These are phyloP conservation scores for Enteromius thamalakanensis DNA, from an alignment of 2,797 vertebrate species.

Conservation along the genomic window DNA sequence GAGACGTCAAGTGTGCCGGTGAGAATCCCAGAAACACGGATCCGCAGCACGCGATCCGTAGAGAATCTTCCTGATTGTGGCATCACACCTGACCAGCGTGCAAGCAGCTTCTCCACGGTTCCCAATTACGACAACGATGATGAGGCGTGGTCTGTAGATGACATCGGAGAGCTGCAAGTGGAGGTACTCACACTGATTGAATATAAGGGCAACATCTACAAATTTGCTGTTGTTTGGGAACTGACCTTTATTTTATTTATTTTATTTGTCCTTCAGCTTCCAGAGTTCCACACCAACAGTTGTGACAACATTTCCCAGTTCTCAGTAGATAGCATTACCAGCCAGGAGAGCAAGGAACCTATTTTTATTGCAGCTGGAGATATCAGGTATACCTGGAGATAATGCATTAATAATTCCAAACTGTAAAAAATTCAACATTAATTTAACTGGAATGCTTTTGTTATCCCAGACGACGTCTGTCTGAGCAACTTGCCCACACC, in stretches of 20 bases:
- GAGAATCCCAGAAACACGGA: conserved; percentile 93
- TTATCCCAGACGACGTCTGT: conserved; percentile 84
- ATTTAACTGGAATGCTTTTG: not conserved
- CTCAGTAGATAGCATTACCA: conserved; percentile 97
- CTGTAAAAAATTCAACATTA: not conserved
- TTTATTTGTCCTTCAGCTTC: conserved; percentile 76
- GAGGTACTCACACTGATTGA: conserved; percentile 78
- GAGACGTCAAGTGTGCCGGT: conserved; percentile 89
- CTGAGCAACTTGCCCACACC: conserved; percentile 92
- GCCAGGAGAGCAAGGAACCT: conserved; percentile 94
- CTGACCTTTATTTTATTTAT: not conserved
- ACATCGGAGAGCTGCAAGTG: conserved; percentile 94
- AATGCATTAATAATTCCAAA: not conserved
- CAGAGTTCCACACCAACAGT: conserved; percentile 92
- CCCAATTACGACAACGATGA: conserved; percentile 97
- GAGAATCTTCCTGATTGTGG: conserved; percentile 94
- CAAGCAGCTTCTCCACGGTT: conserved; percentile 88
- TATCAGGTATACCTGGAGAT: conserved; percentile 82
- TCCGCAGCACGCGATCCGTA: conserved; percentile 91
- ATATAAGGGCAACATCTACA: not conserved
- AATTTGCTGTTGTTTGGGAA: not conserved
- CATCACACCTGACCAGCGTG: conserved; percentile 85
- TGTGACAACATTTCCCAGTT: conserved; percentile 99
- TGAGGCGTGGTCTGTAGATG: conserved; percentile 94
- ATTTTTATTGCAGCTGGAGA: conserved; percentile 95